phyloP scores from a whole-genome alignment of 2,113 vertebrate genomes.

The Cromileptes altivelis region DNA sequence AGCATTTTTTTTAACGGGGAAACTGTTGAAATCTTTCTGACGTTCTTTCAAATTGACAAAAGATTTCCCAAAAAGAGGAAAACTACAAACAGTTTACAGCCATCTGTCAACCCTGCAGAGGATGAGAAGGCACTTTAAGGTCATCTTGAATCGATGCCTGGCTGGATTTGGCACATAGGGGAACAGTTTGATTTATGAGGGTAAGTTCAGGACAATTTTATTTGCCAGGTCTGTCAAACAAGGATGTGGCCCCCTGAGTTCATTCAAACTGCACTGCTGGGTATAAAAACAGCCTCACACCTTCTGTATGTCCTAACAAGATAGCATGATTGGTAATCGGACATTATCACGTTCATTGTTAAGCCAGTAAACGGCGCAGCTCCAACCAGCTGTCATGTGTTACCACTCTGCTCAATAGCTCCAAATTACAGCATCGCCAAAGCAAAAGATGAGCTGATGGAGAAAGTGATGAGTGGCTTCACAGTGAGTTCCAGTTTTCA shows the following conservation, averaged over 20 bases:
- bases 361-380: background rate
- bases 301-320: background rate
- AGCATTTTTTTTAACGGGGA: background rate
- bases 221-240: background rate
- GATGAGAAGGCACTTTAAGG: background rate
- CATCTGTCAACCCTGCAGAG: background rate
- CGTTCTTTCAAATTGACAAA: background rate
- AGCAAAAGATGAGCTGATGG: background rate
- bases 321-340: background rate
- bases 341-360: background rate
- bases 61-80: background rate
- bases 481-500: conserved; percentile 1
- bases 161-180: background rate
- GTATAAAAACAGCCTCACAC: background rate
- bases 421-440: background rate
- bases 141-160: background rate
- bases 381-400: background rate
- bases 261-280: background rate
- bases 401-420: background rate
- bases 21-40: background rate
- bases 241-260: background rate
- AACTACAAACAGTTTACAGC: conserved; percentile 4
- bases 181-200: background rate
- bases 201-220: background rate
- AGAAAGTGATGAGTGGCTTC: conserved; percentile 10